These are phyloP conservation scores for Xiphydria camelus DNA, from an alignment of 2,888 invertebrate species.

Conservation along the genomic window DNA sequence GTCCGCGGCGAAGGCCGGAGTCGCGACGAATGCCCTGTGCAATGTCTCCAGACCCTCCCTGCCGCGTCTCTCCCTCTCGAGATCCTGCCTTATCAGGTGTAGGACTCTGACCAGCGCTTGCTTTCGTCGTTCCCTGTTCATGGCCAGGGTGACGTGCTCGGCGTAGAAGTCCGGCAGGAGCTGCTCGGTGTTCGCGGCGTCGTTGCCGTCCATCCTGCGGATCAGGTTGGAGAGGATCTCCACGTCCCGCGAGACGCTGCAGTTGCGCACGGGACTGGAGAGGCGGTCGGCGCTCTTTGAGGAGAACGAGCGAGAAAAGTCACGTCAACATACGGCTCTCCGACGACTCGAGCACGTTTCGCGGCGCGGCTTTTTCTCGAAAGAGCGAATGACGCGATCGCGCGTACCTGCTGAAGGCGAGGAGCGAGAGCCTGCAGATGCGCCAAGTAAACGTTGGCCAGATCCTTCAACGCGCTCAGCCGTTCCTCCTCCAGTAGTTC, in stretches of 20 bases:
- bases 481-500: conserved; percentile 90
- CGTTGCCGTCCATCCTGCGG: conserved; percentile 69
- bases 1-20: conserved; percentile 82
- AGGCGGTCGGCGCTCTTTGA: conserved; percentile 72
- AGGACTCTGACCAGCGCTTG: conserved; percentile 82
- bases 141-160: conserved; percentile 89
- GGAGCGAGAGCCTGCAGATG: conserved; percentile 75
- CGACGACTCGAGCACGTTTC: too few relatives aligned
- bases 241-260: conserved; percentile 66
- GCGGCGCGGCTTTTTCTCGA: too few relatives aligned
- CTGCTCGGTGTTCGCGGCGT: conserved; percentile 72
- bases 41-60: conserved; percentile 87
- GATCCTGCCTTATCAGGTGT: conserved; percentile 82
- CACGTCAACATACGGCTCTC: too few relatives aligned
- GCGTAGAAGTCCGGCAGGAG: conserved; percentile 92
- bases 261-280: conserved; percentile 66
- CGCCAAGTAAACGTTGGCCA: conserved; percentile 63
- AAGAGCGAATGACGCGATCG: too few relatives aligned
- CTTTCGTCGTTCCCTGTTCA: conserved; percentile 89
- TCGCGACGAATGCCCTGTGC: conserved; percentile 83
- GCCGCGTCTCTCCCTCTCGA: conserved; percentile 87
- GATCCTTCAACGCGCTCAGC: conserved; percentile 76
- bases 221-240: conserved; percentile 71
- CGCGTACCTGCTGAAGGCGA: conserved; percentile 70
- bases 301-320: conserved; percentile 12